Evolutionary conservation across 2,888 invertebrate genomes (phyloP).

Genomic region (Nasonovia ribisnigri): DNA sequence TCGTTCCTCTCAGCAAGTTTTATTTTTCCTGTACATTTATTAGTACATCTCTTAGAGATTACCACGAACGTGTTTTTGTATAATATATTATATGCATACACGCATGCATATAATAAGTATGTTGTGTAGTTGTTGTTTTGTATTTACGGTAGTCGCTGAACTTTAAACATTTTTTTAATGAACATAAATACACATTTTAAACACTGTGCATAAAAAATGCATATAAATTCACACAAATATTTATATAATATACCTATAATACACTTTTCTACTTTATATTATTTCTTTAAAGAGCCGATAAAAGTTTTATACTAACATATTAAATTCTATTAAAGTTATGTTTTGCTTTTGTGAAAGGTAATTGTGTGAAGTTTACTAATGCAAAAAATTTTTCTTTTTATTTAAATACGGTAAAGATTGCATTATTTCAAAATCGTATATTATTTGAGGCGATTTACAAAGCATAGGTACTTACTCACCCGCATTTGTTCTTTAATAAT

Average conservation of each 20-base stretch:
- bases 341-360: neutral
- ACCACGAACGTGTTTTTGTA: neutral
- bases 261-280: neutral
- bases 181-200: conserved; percentile 8
- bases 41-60: neutral
- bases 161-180: neutral
- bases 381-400: neutral
- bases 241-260: neutral
- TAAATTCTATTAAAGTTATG: neutral
- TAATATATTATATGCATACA: neutral
- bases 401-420: neutral
- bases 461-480: neutral
- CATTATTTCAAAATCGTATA: neutral
- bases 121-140: neutral
- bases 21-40: neutral
- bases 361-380: neutral
- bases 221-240: neutral
- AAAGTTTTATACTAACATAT: neutral
- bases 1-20: neutral
- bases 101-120: neutral
- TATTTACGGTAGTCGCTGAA: neutral
- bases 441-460: neutral
- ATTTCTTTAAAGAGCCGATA: neutral
- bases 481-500: neutral
- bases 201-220: neutral